Evolutionary conservation across 2,888 invertebrate genomes (phyloP), one percentile per base, ranked within the genome.

Genomic region (Lasioglossum vierecki): DNA sequence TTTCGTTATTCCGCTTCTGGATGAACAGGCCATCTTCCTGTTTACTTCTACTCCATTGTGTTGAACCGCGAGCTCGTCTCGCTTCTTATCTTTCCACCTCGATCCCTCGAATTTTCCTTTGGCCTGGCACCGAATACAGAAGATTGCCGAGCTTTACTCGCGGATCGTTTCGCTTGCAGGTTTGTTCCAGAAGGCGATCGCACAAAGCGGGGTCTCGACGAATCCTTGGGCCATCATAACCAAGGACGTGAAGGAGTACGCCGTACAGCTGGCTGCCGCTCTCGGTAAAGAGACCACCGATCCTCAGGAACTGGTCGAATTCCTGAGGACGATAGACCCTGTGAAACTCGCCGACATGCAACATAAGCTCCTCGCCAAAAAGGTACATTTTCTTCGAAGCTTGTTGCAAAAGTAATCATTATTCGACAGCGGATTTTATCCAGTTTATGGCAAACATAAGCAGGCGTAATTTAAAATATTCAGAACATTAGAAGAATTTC

Each of bases 111-210:
- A 66, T 66, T 66, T 66, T 66, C 35, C 30, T 66, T 35, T 6
- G 35, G 66, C 18, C 18, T 66, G 35, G 66, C 66, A 66, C 35
- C 30, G 18, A 18, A 18, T 8, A 35, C 35, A 18, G 66, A 66
- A 66, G 18, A 66, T 35, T 35, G 30, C 6, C 15, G 18, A 35
- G 66, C 35, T 66, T 41, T 66, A 66, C 18, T 35, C 66, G 18
- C 66, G 8, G 26, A 5, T 26, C 11, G 11, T 39, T 66, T 6
- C 15, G 35, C 9, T 49, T 22, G 8, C 72, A 94, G 94, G 94
- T 68, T 88, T 94, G 53, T 94, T 93, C 76, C 93, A 94, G 77
- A 94, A 93, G 81, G 94, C 91, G 0, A 94, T 94, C 66, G 9
- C 80, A 0, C 94, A 94, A 79, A 94, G 94, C 72, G 94, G 94